Percentiles rank a stretch among this genome's conserved stretches.
Conservation (phyloP, 1,140 invertebrate species). For the Papilio machaon region DNA sequence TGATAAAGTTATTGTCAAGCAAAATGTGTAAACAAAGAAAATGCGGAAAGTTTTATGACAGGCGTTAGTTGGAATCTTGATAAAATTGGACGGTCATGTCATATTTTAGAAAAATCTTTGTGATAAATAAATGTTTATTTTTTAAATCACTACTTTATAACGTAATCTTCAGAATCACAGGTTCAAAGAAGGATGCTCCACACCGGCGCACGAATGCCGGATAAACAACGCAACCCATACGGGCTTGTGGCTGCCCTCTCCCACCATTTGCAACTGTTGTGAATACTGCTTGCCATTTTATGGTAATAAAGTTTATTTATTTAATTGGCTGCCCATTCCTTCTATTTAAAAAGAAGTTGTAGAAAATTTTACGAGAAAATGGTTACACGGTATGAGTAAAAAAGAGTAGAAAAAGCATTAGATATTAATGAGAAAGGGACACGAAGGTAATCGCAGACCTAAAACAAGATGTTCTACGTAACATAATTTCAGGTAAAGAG, state of each 20-base stretch:
- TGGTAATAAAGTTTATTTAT: constrained; percentile 55
- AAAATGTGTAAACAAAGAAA: neutral
- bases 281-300: constrained; percentile 81
- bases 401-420: too few species aligned
- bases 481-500: constrained; percentile 55
- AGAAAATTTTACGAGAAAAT: too few species aligned
- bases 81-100: neutral
- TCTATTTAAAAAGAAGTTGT: too few species aligned
- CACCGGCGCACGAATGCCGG: constrained; percentile 65
- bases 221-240: constrained; percentile 80
- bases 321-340: too few species aligned
- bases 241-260: constrained; percentile 77
- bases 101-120: neutral
- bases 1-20: neutral
- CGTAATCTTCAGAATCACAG: constrained; percentile 44
- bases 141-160: neutral
- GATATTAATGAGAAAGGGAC: too few species aligned
- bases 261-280: constrained; percentile 83
- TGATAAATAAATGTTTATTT: neutral
- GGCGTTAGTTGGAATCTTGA: neutral
- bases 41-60: neutral
- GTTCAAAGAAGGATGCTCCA: constrained; percentile 57
- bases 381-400: too few species aligned
- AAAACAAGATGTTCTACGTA: too few species aligned
- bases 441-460: too few species aligned